Evolutionary conservation across 37 sponge, comb jelly and placozoan genomes (phyloP).

Genomic region (Axinella damicornis): DNA sequence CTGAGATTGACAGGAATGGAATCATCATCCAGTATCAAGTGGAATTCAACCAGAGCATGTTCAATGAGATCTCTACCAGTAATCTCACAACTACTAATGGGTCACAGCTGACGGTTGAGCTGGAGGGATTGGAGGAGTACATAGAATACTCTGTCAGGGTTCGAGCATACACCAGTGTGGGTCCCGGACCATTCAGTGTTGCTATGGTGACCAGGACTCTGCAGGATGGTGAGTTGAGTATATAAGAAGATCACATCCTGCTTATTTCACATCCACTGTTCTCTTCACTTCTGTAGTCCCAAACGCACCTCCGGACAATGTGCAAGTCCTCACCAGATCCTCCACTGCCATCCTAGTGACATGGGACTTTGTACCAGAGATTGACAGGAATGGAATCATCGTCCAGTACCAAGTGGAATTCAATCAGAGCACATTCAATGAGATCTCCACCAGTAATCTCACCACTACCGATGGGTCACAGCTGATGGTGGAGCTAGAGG

Average conservation of each 20-base stretch:
- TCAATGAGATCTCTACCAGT: too few relatives aligned
- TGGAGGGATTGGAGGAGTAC: constrained; percentile 13
- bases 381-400: constrained; percentile 43
- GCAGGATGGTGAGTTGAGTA: constrained; percentile 20
- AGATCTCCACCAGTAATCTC: too few relatives aligned
- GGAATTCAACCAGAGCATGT: constrained; percentile 20
- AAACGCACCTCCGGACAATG: constrained; percentile 24
- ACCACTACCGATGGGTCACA: too few relatives aligned
- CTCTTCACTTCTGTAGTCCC: constrained; percentile 5
- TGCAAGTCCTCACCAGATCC: not conserved
- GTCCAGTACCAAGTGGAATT: constrained; percentile 36
- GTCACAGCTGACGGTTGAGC: not conserved
- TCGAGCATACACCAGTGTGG: constrained; percentile 31
- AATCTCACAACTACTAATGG: constrained; percentile 4
- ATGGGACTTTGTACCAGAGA: constrained; percentile 4
- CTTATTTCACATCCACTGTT: too few relatives aligned
- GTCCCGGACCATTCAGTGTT: constrained; percentile 30
- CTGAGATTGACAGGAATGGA: constrained; percentile 27
- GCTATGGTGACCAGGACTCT: not conserved
- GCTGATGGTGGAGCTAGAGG: too few relatives aligned
- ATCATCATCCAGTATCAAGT: constrained; percentile 37
- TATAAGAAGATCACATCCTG: too few relatives aligned
- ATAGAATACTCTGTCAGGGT: constrained; percentile 42
- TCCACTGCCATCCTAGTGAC: not conserved
- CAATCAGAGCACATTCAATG: not conserved